Evolutionary conservation across 2,888 invertebrate genomes (phyloP), one percentile per base, ranked within the genome.

Genomic region (Drosophila kuntzei): DNA sequence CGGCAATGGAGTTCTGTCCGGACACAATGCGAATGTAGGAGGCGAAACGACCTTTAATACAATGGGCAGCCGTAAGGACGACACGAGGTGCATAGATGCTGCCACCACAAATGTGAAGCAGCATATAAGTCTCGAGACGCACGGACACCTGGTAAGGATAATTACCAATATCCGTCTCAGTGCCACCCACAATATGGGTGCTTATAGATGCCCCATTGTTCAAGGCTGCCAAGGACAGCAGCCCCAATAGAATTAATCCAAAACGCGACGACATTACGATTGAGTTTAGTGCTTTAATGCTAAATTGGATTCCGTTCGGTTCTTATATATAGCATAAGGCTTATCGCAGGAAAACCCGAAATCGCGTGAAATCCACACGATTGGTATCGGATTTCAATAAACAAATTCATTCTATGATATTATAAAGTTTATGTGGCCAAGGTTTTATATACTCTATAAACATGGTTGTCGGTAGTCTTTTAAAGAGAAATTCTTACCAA

Each of bases 401-500:
- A 64, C 32, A 72, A 84, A 55, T 68, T 57, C 63, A 50, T 64
- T 51, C 63, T 59, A 53, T 60, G 68, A 83, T 85, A 82, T 87
- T 70, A 71, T 86, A 80, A 83, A 76, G 59, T 67, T 79, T 74
- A 83, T 83, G 37, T 67, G 43, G 9, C 44, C 27, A 50, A 9
- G 49, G 29, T 62, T 89, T 87, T 87, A 90, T 90, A 90, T 89
- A 79, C 80, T 79, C 82, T 73, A 90, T 89, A 90, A 90, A 89
- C 55, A 54, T 60, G 76, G 73, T 70, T 79, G 81, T 74, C 81
- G 89, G 81, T 84, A 71, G 65, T 59, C 71, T 88, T 88, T 73
- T 68, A 73, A 76, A 72, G 66, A 73, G 63, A 72, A 74, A 79
- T 68, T 41, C 60, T 62, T 27, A 49, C 25, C 54, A 18, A 32